Conservation (phyloP, 2,888 invertebrate genomes). For the Dioctria rufipes region DNA sequence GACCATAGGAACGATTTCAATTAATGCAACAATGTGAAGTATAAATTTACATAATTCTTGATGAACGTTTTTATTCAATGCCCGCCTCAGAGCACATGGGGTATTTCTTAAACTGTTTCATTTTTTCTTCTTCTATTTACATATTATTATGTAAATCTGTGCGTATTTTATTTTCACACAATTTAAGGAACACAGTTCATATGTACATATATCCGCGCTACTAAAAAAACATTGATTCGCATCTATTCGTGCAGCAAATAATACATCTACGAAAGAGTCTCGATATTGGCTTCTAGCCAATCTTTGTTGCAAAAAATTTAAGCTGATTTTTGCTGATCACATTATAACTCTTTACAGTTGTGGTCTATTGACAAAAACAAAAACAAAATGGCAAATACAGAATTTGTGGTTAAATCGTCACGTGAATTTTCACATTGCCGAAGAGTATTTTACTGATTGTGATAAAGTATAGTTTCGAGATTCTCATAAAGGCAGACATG, state of each 20-base stretch:
- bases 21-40: too few relatives aligned
- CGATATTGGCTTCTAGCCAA: conserved; percentile 42
- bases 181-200: too few relatives aligned
- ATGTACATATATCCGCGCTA: too few relatives aligned
- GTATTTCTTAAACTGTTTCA: neutral
- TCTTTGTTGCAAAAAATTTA: conserved; percentile 60
- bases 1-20: too few relatives aligned
- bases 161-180: too few relatives aligned
- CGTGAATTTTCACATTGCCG: conserved; percentile 21
- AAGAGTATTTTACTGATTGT: too few relatives aligned
- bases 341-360: neutral
- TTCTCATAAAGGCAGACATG: neutral
- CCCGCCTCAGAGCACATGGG: neutral
- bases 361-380: neutral
- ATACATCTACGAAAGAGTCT: neutral
- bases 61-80: neutral
- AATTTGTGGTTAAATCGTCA: conserved; percentile 30
- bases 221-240: too few relatives aligned
- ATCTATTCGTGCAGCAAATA: too few relatives aligned
- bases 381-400: conserved; percentile 19
- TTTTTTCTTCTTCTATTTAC: too few relatives aligned
- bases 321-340: neutral
- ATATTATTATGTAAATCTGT: too few relatives aligned
- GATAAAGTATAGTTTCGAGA: neutral
- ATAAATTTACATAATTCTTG: conserved; percentile 26